phyloP scores from a whole-genome alignment of 2,113 vertebrate genomes.

The Forbesichthys agassizii region DNA sequence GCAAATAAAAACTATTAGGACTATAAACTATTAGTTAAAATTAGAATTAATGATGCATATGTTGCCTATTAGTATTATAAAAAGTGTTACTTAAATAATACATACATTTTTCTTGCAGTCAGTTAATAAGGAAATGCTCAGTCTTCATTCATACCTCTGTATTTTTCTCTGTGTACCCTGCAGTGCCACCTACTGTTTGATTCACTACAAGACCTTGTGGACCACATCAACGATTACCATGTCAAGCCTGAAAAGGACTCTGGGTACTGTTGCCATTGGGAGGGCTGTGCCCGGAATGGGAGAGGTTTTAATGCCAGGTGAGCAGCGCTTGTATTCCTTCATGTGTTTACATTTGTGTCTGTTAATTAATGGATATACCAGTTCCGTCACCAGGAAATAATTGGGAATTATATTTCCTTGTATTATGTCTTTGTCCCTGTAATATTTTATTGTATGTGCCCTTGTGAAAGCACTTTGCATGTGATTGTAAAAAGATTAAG shows the following conservation, averaged over 20 bases:
- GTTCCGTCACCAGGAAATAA: too few species aligned
- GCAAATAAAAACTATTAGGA: too few species aligned
- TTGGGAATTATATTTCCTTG: too few species aligned
- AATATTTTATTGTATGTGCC: too few species aligned
- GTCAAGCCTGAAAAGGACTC: slow-evolving; percentile 95
- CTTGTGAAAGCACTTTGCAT: too few species aligned
- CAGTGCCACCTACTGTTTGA: slow-evolving; percentile 95
- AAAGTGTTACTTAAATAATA: too few species aligned
- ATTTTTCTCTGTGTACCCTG: not conserved
- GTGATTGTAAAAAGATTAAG: too few species aligned
- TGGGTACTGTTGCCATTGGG: slow-evolving; percentile 96
- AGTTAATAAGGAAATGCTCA: not conserved
- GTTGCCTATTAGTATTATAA: too few species aligned
- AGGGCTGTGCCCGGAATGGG: slow-evolving; percentile 92
- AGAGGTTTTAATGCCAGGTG: slow-evolving; percentile 96
- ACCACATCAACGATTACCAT: slow-evolving; percentile 94
- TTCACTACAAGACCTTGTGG: slow-evolving; percentile 92
- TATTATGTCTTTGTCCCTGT: too few species aligned
- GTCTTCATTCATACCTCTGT: not conserved
- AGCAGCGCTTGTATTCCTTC: slow-evolving; percentile 1
- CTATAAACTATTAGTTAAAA: not conserved
- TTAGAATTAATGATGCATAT: not conserved
- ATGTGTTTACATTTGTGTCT: not conserved
- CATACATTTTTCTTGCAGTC: too few species aligned
- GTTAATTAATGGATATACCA: too few species aligned